These are phyloP conservation scores for Caenorhabditis elegans DNA, from an alignment of 1,140 invertebrate genomes.

Conservation along the genomic window DNA sequence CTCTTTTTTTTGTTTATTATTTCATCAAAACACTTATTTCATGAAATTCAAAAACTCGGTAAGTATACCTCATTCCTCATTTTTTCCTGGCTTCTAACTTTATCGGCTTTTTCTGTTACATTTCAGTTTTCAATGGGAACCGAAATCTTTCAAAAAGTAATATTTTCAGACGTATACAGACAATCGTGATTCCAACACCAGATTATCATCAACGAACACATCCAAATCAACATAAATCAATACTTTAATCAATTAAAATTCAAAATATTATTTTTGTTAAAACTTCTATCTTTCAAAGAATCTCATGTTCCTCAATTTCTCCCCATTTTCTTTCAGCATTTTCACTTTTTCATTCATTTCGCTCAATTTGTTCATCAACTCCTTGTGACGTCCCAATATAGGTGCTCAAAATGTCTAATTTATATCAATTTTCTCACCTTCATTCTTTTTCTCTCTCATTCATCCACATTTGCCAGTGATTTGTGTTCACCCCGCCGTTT, in stretches of 20 bases:
- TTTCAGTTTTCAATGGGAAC: too few species aligned
- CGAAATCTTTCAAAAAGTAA: too few species aligned
- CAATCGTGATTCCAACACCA: conserved; percentile 47
- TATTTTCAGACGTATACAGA: conserved; percentile 44
- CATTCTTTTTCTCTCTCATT: neutral
- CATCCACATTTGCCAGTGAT: conserved; percentile 17
- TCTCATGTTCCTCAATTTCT: neutral
- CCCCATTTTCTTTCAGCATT: neutral
- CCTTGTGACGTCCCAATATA: neutral
- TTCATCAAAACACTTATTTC: too few species aligned
- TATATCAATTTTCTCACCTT: neutral
- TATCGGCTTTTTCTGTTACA: too few species aligned
- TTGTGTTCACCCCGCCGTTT: conserved; percentile 18
- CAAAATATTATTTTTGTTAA: neutral
- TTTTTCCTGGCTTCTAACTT: too few species aligned
- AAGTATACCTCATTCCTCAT: too few species aligned
- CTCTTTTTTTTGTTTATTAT: too few species aligned
- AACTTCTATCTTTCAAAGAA: neutral
- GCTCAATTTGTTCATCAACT: neutral
- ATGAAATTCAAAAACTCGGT: too few species aligned
- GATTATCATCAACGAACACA: conserved; percentile 39
- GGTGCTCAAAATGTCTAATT: neutral
- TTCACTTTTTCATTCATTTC: neutral
- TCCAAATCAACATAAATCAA: neutral
- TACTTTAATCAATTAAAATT: neutral